These are phyloP conservation scores for Crossocerus cetratus DNA, from an alignment of 2,888 invertebrate species.

Conservation along the genomic window DNA sequence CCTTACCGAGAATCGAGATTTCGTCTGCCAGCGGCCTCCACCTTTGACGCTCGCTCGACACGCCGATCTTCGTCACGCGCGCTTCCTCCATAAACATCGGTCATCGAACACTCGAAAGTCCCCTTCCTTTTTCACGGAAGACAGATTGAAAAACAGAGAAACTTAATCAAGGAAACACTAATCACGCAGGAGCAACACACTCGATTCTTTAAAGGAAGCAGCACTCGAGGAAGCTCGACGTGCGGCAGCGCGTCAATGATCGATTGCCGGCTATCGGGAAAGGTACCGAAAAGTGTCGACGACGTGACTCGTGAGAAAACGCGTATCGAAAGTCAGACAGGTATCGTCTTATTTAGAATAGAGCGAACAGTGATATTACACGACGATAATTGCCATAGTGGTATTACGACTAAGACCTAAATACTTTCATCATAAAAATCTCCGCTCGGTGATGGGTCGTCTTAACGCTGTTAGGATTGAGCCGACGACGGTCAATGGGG, in stretches of 20 bases:
- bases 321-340: background rate
- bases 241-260: background rate
- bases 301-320: background rate
- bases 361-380: constrained; percentile 12
- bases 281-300: background rate
- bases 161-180: no score
- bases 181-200: no score
- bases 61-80: no score
- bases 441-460: background rate
- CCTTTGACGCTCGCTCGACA: no score
- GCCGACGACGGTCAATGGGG: no score
- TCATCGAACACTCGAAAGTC: no score
- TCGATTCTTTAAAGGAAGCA: no score
- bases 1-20: background rate
- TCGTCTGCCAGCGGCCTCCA: background rate
- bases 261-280: background rate
- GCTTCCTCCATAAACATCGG: no score
- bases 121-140: no score
- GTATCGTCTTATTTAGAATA: constrained; percentile 4
- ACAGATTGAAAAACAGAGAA: no score
- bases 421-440: constrained; percentile 35
- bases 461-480: no score
- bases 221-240: no score
- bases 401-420: constrained; percentile 22
- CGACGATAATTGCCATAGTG: constrained; percentile 23